Percentiles rank a stretch among this genome's conserved stretches.
Conservation (phyloP, 92 coral and sea anemone genomes). For the Pocillopora grandis region DNA sequence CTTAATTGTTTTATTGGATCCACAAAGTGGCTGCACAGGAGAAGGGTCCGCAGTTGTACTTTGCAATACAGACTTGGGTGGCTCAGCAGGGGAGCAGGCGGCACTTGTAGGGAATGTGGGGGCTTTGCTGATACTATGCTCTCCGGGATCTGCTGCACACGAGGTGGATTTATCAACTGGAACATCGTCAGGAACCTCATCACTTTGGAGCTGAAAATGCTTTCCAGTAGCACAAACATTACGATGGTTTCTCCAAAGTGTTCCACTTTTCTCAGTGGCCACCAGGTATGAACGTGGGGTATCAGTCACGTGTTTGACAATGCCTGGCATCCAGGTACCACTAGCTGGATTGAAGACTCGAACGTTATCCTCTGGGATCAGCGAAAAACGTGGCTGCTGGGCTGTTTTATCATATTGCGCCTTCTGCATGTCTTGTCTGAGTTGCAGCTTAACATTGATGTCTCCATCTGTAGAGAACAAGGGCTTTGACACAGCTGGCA, state of each 20-base stretch:
- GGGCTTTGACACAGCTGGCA: constrained; percentile 66
- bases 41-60: neutral
- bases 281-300: constrained; percentile 31
- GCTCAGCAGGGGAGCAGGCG: constrained; percentile 17
- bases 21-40: constrained; percentile 23
- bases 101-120: neutral
- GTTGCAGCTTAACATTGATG: constrained; percentile 49
- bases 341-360: no score
- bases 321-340: no score
- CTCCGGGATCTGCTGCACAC: neutral
- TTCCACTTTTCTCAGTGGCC: constrained; percentile 27
- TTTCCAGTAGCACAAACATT: constrained; percentile 42
- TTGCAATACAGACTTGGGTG: constrained; percentile 10
- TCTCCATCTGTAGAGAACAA: constrained; percentile 28
- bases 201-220: constrained; percentile 15
- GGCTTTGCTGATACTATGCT: no score
- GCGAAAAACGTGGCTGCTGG: neutral
- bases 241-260: constrained; percentile 38
- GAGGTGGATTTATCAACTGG: constrained; percentile 1
- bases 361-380: no score
- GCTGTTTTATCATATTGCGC: constrained; percentile 38
- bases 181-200: constrained; percentile 3
- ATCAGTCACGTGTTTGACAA: no score
- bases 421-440: constrained; percentile 61
- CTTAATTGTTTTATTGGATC: constrained; percentile 37